Base-by-base conservation (phyloP, 2,113 vertebrate species). In the Pygathrix nemaeus region DNA sequence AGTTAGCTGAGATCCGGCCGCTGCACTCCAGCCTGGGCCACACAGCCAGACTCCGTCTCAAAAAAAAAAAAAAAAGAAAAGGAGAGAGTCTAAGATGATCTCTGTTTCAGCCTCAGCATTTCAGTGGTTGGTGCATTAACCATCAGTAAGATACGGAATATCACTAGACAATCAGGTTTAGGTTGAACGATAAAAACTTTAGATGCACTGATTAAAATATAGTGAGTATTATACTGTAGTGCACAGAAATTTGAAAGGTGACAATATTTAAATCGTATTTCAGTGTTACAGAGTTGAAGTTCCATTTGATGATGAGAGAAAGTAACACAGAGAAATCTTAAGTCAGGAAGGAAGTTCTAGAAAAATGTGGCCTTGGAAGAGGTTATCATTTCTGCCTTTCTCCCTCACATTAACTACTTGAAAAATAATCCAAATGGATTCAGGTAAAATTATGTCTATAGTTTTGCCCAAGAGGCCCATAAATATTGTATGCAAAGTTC, bases 371-470 rank as follows among this genome's bases (percentile, higher is more conserved):
- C 32, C 43, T 79, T 92, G 32, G 57, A 96, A 83, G 11, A 73
- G 35, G 52, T 76, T 78, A 76, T 45, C 35, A 80, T 94, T 92
- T 75, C 61, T 64, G n/a, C 10, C 35, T 84, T 52, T 35, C 18
- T 59, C 66, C 55, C 40, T n/a, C 64, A 85, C 20, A 86, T 20
- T 61, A 81, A 89, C 48, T 40, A 80, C n/a, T 50, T 94, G 17
- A 38, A 92, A 86, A 80, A 89, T 55, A 88, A 88, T 55, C 72
- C 38, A 88, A 84, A 32, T 73, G 38, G 94, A 75, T 94, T 91
- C 43, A 88, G 75, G 66, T 45, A 90, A 87, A 88, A 84, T 55
- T 73, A 5, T 64, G 84, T 30, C 55, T 95, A 93, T 64, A 89
- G 57, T 50, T 96, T 89, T 94, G 16, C 38, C 45, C 48, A 91